Conservation (phyloP, 1,140 invertebrate genomes). For the Muscidifurax raptorellus region DNA sequence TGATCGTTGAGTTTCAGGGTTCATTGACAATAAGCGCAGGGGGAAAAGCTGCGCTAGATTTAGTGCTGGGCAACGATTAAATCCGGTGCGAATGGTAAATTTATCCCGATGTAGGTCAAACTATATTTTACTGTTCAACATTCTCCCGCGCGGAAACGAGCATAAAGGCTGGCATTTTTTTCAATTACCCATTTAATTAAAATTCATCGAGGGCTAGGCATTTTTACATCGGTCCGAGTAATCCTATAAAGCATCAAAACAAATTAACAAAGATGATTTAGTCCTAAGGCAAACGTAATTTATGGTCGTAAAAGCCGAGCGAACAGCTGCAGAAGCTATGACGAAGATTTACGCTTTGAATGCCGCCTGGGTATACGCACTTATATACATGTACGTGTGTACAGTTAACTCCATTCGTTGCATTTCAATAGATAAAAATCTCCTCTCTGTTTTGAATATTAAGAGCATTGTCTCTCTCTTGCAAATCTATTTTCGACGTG, state of each 20-base stretch:
- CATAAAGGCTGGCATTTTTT: neutral
- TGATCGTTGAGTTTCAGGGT: no score
- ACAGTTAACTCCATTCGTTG: slow-evolving; percentile 16
- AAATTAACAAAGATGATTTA: slow-evolving; percentile 44
- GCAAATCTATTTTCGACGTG: neutral
- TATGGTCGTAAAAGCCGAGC: slow-evolving; percentile 22
- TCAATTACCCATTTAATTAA: slow-evolving; percentile 10
- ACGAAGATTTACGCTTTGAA: slow-evolving; percentile 41
- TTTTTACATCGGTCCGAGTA: neutral
- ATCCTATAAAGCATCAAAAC: slow-evolving; percentile 28
- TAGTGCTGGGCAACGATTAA: neutral
- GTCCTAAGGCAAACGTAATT: slow-evolving; percentile 2
- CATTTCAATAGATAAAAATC: slow-evolving; percentile 33
- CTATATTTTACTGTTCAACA: no score
- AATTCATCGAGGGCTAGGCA: slow-evolving; percentile 13
- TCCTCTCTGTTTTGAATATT: slow-evolving; percentile 9
- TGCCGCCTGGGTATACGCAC: neutral
- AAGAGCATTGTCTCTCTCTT: neutral
- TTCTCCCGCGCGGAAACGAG: neutral
- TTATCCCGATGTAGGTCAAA: neutral
- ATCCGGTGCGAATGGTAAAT: no score
- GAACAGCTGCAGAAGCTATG: slow-evolving; percentile 29
- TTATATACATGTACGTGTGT: neutral
- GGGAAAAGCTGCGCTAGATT: neutral
- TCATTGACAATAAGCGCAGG: no score